phyloP scores from a whole-genome alignment of 1,140 invertebrate species.

The Plectrocnemia conspersa region DNA sequence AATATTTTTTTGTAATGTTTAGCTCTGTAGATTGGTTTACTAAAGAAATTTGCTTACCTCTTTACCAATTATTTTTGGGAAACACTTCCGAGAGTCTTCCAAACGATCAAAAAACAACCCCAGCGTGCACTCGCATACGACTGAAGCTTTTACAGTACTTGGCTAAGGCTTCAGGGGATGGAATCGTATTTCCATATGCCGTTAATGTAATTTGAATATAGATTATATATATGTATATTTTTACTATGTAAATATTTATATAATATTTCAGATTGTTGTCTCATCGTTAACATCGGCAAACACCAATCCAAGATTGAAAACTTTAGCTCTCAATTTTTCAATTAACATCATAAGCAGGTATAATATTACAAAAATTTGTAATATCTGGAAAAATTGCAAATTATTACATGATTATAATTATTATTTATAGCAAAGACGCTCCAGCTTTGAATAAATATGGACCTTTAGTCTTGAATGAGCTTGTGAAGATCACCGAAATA shows the following conservation, averaged over 20 bases:
- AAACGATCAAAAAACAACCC: conserved; percentile 49
- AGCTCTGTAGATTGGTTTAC: conserved; percentile 75
- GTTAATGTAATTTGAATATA: conserved; percentile 67
- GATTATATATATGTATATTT: conserved; percentile 23
- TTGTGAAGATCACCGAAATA: conserved; percentile 63
- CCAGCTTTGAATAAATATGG: conserved; percentile 58
- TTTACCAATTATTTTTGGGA: conserved; percentile 77
- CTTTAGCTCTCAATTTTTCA: conserved; percentile 75
- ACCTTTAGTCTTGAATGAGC: conserved; percentile 62
- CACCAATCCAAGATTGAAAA: conserved; percentile 77
- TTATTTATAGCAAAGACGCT: conserved; percentile 54
- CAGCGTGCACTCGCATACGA: conserved; percentile 75
- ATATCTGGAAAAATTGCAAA: conserved; percentile 9
- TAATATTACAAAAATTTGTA: conserved; percentile 38
- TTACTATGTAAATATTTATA: conserved; percentile 17
- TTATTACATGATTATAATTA: conserved; percentile 13
- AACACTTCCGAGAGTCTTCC: conserved; percentile 44
- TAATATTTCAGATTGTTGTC: conserved; percentile 69
- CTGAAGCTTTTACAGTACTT: conserved; percentile 82
- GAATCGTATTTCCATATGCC: conserved; percentile 71
- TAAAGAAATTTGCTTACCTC: conserved; percentile 60
- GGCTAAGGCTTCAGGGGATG: conserved; percentile 71
- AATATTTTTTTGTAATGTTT: conserved; percentile 29
- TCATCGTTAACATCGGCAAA: conserved; percentile 80
- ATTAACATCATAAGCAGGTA: conserved; percentile 75